A percentile compares a stretch with the other conserved stretches of the same genome.
Evolutionary conservation across 2,113 vertebrate genomes (phyloP).

Genomic region (Campylomormyrus numenius): DNA sequence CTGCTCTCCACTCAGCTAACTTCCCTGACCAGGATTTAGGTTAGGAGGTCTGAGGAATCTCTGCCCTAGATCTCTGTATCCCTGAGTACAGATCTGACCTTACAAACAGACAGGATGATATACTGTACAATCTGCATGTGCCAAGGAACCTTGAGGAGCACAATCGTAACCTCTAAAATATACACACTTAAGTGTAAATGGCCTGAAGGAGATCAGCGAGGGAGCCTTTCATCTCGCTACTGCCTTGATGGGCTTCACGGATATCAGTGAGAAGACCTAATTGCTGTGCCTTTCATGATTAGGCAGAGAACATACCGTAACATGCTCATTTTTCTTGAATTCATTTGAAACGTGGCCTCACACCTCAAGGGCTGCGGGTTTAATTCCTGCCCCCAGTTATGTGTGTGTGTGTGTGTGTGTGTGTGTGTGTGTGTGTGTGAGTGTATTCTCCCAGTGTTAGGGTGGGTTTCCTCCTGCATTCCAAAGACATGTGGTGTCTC

Average conservation of each 20-base stretch:
- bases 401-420: background rate
- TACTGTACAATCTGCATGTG: background rate
- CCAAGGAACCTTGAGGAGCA: background rate
- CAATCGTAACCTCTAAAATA: background rate
- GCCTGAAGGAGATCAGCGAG: background rate
- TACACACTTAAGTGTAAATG: background rate
- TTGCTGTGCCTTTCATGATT: background rate
- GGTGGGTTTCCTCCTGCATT: background rate
- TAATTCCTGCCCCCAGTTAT: background rate
- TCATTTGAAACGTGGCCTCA: background rate
- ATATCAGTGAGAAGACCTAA: background rate
- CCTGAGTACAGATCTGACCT: background rate
- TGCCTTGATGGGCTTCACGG: background rate
- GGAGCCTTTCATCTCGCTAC: background rate
- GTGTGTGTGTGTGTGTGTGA: too few species aligned
- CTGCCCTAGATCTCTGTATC: background rate
- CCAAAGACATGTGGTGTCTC: background rate
- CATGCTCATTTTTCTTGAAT: background rate
- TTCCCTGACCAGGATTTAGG: background rate
- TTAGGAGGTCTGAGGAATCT: background rate
- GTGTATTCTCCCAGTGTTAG: background rate
- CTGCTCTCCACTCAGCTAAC: background rate
- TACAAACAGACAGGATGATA: background rate
- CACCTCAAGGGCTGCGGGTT: background rate
- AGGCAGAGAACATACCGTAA: background rate